These are phyloP conservation scores for Muricea muricata DNA, from an alignment of 92 coral and sea anemone genomes.

Conservation along the genomic window DNA sequence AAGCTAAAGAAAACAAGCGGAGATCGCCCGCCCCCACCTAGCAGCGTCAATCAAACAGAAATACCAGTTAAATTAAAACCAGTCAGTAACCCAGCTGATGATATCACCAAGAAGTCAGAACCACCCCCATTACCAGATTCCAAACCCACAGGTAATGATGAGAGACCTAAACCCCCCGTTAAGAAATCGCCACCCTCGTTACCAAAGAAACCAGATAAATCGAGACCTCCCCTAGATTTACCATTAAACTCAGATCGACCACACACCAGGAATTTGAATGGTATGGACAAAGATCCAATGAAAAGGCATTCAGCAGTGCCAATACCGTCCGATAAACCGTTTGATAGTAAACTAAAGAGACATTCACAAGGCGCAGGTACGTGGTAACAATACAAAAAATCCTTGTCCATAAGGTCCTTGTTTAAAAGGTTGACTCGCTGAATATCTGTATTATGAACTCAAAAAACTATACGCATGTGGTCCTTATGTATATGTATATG, in stretches of 20 bases:
- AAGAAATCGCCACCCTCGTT: conserved; percentile 32
- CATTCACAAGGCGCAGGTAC: conserved; percentile 31
- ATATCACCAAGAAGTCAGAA: conserved; percentile 35
- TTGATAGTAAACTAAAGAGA: not conserved
- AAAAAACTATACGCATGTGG: too few relatives aligned
- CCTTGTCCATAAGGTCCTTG: too few relatives aligned
- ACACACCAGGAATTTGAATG: conserved; percentile 1
- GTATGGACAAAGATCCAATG: conserved; percentile 17
- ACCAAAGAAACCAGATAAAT: conserved; percentile 48
- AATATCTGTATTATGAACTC: too few relatives aligned
- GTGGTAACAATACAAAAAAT: too few relatives aligned
- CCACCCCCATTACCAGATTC: conserved; percentile 31
- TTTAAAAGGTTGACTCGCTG: too few relatives aligned
- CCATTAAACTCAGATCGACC: conserved; percentile 4
- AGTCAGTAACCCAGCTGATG: conserved; percentile 17
- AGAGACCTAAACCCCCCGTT: conserved; percentile 14
- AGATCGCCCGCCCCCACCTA: conserved; percentile 14
- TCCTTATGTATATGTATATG: too few relatives aligned
- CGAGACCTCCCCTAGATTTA: conserved; percentile 15
- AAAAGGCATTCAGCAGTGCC: not conserved
- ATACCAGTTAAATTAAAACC: conserved; percentile 5
- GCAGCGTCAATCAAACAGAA: not conserved
- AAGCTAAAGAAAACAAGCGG: conserved; percentile 4
- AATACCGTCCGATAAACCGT: not conserved
- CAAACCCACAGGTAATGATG: conserved; percentile 5